Evolutionary conservation across 2,797 vertebrate species (phyloP), one percentile per base, ranked within the genome.

Genomic region (Lerista edwardsae): DNA sequence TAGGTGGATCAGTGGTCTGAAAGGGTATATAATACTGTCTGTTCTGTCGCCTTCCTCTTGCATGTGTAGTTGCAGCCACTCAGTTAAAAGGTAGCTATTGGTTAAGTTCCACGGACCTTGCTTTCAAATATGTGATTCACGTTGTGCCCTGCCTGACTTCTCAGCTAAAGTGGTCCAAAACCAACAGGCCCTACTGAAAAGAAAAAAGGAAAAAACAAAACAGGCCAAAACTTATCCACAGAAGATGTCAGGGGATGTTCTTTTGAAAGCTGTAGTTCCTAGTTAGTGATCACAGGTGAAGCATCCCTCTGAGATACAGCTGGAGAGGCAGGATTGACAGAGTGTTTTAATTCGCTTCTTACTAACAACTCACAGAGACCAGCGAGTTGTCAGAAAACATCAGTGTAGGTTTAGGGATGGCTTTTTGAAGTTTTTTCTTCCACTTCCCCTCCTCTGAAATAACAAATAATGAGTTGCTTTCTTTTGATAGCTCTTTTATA

Each of bases 401-500:
- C 86, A 73, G n/a, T 81, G 7, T 62, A 89, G 36, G 79, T 92
- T 94, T 87, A 86, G 65, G 44, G 27, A 73, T 55, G 68, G 17
- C 76, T 84, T 90, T 90, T 86, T 41, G 47, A 91, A 92, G 84
- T 81, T 69, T 90, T 93, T 83, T 1, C 0, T 10, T 36, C 29
- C 19, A 39, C 11, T 29, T 62, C 67, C 76, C 41, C 41, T 68
- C 57, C 57, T 39, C 86, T 89, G 83, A 93, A 93, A 90, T 87
- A 94, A 86, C 57, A 87, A 90, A 77, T 93, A 93, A 89, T 79
- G 86, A 83, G 57, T 87, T 87, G 65, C 34, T 21, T 14, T 87
- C 82, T 90, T 82, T 93, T 90, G 80, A 91, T 87, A 92, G 69
- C 31, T 89, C 51, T 91, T 93, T 93, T 90, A 90, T 88, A 92